Conservation (phyloP, 2,797 vertebrate species). For the Nannoperca australis region DNA sequence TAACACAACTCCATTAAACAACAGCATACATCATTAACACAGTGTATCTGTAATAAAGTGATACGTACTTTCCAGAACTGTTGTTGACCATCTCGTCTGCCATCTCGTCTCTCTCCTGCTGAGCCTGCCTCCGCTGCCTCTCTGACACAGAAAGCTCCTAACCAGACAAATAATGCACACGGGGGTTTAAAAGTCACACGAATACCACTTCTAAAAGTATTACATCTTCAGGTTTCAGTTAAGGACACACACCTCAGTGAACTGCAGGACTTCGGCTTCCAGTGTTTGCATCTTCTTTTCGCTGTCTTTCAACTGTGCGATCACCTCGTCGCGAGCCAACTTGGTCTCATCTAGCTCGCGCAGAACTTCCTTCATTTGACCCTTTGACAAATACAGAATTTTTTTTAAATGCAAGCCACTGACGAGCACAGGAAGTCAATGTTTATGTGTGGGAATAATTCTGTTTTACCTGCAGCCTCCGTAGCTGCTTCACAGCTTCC, state of each 20-base stretch:
- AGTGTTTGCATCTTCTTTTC: slow-evolving; percentile 92
- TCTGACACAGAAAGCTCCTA: slow-evolving; percentile 92
- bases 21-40: neutral
- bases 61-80: slow-evolving; percentile 90
- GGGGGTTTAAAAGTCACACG: neutral
- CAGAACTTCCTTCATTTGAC: slow-evolving; percentile 91
- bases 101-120: slow-evolving; percentile 93
- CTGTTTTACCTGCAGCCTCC: slow-evolving; percentile 86
- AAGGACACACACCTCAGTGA: slow-evolving; percentile 87
- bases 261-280: slow-evolving; percentile 91
- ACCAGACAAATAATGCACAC: neutral
- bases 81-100: slow-evolving; percentile 91
- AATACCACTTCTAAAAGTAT: neutral
- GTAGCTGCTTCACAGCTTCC: slow-evolving; percentile 89
- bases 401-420: neutral
- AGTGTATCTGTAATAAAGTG: neutral
- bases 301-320: slow-evolving; percentile 87
- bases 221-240: neutral
- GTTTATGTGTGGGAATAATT: neutral
- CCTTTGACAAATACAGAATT: slow-evolving; percentile 69
- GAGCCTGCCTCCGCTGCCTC: slow-evolving; percentile 89
- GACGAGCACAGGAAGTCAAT: neutral
- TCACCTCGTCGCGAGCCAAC: slow-evolving; percentile 88
- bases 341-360: slow-evolving; percentile 91
- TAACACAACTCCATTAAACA: neutral